A percentile compares a stretch with the other conserved stretches of the same genome.
Evolutionary conservation across 2,797 vertebrate species (phyloP).

Genomic region (Melanotaenia maccullochi): DNA sequence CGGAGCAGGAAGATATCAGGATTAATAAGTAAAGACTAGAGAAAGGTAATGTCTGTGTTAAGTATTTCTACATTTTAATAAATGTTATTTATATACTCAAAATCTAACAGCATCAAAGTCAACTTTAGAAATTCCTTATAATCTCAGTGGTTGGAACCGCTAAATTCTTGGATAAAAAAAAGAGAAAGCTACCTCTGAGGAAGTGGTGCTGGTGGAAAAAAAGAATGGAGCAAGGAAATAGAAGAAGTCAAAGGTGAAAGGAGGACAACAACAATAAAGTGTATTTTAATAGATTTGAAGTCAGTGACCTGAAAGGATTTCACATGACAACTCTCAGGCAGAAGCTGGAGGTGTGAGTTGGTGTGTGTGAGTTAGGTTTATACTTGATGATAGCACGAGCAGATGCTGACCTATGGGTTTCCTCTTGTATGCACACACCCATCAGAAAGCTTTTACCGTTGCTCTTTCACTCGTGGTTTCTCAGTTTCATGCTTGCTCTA

Average conservation of each 20-base stretch:
- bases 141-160: not conserved
- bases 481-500: no score
- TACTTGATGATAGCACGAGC: no score
- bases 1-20: not conserved
- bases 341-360: slow-evolving; percentile 17
- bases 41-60: no score
- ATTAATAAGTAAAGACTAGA: not conserved
- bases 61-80: not conserved
- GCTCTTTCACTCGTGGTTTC: no score
- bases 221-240: not conserved
- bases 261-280: slow-evolving; percentile 22
- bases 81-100: not conserved
- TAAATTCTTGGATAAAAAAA: not conserved
- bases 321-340: slow-evolving; percentile 53
- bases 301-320: slow-evolving; percentile 60
- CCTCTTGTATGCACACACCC: no score
- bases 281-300: slow-evolving; percentile 28
- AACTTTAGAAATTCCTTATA: not conserved
- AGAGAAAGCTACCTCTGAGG: not conserved
- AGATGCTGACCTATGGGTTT: no score
- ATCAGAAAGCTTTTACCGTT: no score
- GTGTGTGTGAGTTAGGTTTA: slow-evolving; percentile 1
- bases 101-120: not conserved
- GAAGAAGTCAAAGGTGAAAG: slow-evolving; percentile 28
- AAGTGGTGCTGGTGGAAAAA: not conserved